Percentiles rank a stretch among this genome's conserved stretches.
These are phyloP conservation scores for Elymnias hypermnestra DNA, from an alignment of 1,140 invertebrate genomes.

Conservation along the genomic window DNA sequence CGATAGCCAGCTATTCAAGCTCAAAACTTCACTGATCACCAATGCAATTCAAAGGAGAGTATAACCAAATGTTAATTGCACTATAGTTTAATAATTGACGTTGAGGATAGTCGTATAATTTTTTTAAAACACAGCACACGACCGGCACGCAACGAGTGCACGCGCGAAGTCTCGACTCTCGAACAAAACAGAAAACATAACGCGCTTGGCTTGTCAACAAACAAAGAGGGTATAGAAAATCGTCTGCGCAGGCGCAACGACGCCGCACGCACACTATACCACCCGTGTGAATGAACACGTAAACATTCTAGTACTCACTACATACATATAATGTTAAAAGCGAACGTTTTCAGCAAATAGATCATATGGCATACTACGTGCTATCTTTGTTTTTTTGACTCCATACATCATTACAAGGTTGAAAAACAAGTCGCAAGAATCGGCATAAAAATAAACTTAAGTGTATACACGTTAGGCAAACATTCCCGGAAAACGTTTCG, in stretches of 20 bases:
- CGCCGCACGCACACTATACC: slow-evolving; percentile 42
- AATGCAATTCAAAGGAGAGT: background rate
- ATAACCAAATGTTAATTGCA: slow-evolving; percentile 11
- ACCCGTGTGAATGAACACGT: slow-evolving; percentile 64
- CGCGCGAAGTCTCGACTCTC: slow-evolving; percentile 26
- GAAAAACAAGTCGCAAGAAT: background rate
- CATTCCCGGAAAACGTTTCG: background rate
- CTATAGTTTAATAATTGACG: background rate
- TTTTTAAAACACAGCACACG: slow-evolving; percentile 18
- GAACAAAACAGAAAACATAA: slow-evolving; percentile 31
- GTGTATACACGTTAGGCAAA: background rate
- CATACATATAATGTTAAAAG: background rate
- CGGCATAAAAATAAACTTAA: no score
- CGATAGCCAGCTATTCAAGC: background rate
- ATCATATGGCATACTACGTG: background rate
- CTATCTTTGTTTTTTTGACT: background rate
- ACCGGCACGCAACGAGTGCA: slow-evolving; percentile 32
- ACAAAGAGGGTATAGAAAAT: slow-evolving; percentile 60
- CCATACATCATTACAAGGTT: background rate
- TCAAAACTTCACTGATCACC: slow-evolving; percentile 11
- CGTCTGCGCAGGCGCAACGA: slow-evolving; percentile 55
- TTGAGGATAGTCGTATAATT: background rate
- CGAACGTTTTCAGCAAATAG: background rate
- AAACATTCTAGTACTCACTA: slow-evolving; percentile 35
- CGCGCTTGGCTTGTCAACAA: slow-evolving; percentile 66